phyloP scores from a whole-genome alignment of 2,888 invertebrate genomes.

The Alviniconcha strummeri region DNA sequence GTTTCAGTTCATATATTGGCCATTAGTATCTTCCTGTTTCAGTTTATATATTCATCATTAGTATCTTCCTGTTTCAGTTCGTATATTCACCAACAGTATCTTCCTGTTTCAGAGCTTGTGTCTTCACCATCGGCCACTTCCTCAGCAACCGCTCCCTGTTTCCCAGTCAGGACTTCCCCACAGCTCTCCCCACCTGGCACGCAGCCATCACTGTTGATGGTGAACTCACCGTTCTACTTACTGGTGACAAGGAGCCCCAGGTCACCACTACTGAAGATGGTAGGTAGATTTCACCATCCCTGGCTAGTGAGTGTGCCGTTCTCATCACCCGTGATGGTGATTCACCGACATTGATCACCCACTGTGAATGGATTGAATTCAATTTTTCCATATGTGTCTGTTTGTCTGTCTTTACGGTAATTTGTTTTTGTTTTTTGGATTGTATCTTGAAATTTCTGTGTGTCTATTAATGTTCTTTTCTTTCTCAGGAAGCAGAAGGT shows the following conservation, averaged over 20 bases:
- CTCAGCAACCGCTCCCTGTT: slow-evolving; percentile 74
- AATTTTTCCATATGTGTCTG: background rate
- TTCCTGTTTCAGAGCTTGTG: slow-evolving; percentile 54
- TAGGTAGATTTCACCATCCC: background rate
- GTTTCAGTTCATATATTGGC: too few species aligned
- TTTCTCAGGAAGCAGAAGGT: slow-evolving; percentile 37
- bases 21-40: too few species aligned
- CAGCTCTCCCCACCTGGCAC: slow-evolving; percentile 74
- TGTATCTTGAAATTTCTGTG: too few species aligned
- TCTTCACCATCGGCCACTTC: slow-evolving; percentile 73
- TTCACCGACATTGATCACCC: too few species aligned
- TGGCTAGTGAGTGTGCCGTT: too few species aligned
- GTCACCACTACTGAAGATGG: slow-evolving; percentile 26
- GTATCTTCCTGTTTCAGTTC: slow-evolving; percentile 34
- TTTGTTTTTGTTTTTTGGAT: too few species aligned
- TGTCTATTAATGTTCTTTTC: background rate
- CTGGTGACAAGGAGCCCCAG: slow-evolving; percentile 64
- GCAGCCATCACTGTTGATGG: slow-evolving; percentile 57
- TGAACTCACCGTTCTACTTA: slow-evolving; percentile 64
- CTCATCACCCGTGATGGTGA: too few species aligned
- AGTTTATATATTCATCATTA: background rate
- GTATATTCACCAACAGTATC: background rate
- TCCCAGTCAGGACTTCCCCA: slow-evolving; percentile 74
- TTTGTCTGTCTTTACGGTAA: background rate
- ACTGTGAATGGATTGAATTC: background rate